These are phyloP conservation scores for Apteryx mantelli DNA, from an alignment of 2,113 vertebrate species.

Conservation along the genomic window DNA sequence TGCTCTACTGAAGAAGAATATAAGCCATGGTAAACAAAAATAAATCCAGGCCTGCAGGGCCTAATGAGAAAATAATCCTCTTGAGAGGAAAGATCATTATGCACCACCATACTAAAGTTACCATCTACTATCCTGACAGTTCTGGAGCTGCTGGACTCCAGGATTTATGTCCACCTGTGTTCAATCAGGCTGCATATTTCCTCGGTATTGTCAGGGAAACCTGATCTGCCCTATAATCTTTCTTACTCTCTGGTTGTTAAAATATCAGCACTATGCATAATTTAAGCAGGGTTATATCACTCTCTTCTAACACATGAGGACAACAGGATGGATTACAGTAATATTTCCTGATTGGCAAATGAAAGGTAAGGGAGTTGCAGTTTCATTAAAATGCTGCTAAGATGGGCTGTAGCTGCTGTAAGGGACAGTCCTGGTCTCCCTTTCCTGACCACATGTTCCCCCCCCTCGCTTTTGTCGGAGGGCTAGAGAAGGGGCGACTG, in stretches of 20 bases:
- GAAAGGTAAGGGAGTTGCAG: neutral
- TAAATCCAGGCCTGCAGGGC: neutral
- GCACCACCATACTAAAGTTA: neutral
- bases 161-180: neutral
- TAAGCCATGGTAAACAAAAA: slow-evolving; percentile 35
- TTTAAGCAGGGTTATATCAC: neutral
- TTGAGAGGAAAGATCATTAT: neutral
- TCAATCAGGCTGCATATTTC: neutral
- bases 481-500: neutral
- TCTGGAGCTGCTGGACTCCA: neutral
- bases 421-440: neutral
- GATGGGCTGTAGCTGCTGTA: neutral
- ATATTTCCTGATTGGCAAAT: neutral
- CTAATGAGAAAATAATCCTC: slow-evolving; percentile 10
- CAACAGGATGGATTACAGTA: neutral
- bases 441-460: neutral
- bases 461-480: neutral
- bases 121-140: neutral
- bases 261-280: neutral
- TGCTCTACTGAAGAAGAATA: slow-evolving; percentile 15
- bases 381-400: neutral
- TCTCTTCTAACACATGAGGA: neutral
- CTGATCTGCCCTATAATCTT: neutral
- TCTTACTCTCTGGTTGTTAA: neutral
- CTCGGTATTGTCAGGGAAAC: neutral